phyloP scores from a whole-genome alignment of 2,888 invertebrate genomes.

The Oscheius sp. region DNA sequence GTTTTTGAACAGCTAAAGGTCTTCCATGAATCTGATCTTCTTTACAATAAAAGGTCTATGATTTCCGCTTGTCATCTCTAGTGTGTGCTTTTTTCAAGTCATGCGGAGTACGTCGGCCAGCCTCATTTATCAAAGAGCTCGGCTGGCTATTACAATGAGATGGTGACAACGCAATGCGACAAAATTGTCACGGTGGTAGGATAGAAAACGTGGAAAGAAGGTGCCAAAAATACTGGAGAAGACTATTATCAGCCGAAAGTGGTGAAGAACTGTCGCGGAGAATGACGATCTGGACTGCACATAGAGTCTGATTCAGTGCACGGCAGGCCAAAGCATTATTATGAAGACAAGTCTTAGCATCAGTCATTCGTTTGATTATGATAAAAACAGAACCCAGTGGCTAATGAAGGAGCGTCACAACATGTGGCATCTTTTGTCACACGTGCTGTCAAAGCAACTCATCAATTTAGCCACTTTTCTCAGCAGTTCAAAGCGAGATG shows the following conservation, averaged over 20 bases:
- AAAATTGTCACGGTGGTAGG: conserved; percentile 12
- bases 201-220: background rate
- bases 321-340: conserved; percentile 20
- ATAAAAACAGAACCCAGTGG: too few species aligned
- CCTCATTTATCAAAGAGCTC: conserved; percentile 36
- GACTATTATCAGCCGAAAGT: background rate
- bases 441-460: too few species aligned
- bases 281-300: conserved; percentile 15
- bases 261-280: conserved; percentile 24
- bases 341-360: too few species aligned
- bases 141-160: conserved; percentile 36
- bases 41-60: conserved; percentile 20
- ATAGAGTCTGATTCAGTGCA: conserved; percentile 24
- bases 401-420: too few species aligned
- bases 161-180: conserved; percentile 35
- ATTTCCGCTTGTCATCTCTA: conserved; percentile 26
- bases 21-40: background rate
- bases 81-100: conserved; percentile 36
- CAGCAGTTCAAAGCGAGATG: too few species aligned
- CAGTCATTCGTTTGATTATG: too few species aligned
- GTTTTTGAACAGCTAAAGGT: too few species aligned
- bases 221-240: background rate
- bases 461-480: too few species aligned
- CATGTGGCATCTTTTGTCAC: too few species aligned
- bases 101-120: conserved; percentile 35